These are phyloP conservation scores for Aleadryas rufinucha DNA, from an alignment of 2,113 vertebrate species.

Conservation along the genomic window DNA sequence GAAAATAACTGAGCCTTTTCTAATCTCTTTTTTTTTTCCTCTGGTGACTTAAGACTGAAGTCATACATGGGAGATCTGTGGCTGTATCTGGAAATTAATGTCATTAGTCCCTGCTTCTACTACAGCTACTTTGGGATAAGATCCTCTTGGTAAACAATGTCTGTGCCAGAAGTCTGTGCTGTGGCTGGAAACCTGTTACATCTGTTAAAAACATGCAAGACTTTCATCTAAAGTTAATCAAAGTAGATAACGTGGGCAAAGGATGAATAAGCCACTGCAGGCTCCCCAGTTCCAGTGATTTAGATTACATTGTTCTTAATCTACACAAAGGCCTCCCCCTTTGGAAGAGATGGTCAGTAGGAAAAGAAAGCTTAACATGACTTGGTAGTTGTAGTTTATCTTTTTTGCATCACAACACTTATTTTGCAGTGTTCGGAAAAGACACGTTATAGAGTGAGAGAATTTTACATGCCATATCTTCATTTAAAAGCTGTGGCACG, in stretches of 20 bases:
- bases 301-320: rapidly evolving
- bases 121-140: not conserved
- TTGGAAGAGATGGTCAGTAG: not conserved
- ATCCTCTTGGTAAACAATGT: not conserved
- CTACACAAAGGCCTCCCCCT: not conserved
- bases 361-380: not conserved
- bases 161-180: not conserved
- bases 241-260: not conserved
- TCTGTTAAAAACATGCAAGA: not conserved
- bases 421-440: not conserved
- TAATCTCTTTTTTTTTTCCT: not conserved
- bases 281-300: not conserved
- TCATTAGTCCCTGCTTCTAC: not conserved
- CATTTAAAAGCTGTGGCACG: conserved; percentile 52
- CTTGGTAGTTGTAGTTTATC: not conserved
- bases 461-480: conserved; percentile 51
- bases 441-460: not conserved
- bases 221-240: not conserved
- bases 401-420: not conserved
- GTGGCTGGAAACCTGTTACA: not conserved
- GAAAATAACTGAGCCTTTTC: not conserved
- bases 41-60: not conserved
- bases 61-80: not conserved
- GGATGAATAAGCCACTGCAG: not conserved
- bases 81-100: not conserved